Base-by-base conservation (phyloP, 23 tunicate genomes). In the Aplidium turbinatum region DNA sequence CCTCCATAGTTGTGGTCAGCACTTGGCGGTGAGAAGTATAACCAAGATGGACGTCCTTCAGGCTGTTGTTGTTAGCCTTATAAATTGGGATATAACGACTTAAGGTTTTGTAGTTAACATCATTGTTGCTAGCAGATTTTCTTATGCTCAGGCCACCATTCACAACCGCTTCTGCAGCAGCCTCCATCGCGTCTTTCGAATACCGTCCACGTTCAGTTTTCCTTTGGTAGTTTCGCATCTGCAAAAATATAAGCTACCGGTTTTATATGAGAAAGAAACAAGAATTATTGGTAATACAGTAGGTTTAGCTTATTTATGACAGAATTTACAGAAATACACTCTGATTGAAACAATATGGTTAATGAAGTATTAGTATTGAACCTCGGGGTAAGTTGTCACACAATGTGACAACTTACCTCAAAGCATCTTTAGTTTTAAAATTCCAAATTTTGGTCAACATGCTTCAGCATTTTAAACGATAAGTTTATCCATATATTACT, bases 131-230 rank as follows among this genome's bases (percentile, higher is more conserved):
- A 6, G 60, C 60, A 18, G 60, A 54, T 54, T 54, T 13, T 54
- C 60, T n/a, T 5, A 54, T 11, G 60, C 60, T 54, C 60, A 54
- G 60, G 60, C 22, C 60, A 54, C 60, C 23, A 18, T 54, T n/a
- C 4, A 54, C 60, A 54, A 54, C 60, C 23, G 60, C 60, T 54
- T 13, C 60, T 18, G 60, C 60, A 54, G 22, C 60, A 54, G 22
- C 22, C 22, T 54, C 60, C 60, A 54, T 54, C 22, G 60, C 60
- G 21, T 54, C 60, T 54, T n/a, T 54, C 24, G 22, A 54, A 54
- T 54, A 54, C 60, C 21, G 60, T 54, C 60, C 60, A 54, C 60
- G 60, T 4, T 54, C 60, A 18, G 60, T 54, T 54, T 54, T 54
- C 24, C 22, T 22, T 54, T 54, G 19, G 60, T 54, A n/a, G 21